Conservation (phyloP, 2,888 invertebrate genomes). For the Hoplodrina blanda region DNA sequence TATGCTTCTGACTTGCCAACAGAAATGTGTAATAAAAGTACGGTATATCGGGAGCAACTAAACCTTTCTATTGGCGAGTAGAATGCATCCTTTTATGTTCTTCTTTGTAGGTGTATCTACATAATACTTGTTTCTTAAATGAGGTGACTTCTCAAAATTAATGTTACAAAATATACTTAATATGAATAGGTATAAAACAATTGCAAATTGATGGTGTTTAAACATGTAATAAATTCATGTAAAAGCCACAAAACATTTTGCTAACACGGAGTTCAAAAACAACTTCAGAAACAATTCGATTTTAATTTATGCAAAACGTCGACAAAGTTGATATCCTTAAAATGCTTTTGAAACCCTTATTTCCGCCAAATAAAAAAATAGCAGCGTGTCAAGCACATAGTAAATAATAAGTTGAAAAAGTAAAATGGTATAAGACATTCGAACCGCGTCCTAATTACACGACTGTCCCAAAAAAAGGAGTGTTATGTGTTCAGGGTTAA, state of each 20-base stretch:
- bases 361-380: constrained; percentile 25
- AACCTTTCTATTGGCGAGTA: background rate
- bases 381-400: constrained; percentile 71
- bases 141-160: background rate
- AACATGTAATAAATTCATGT: constrained; percentile 28
- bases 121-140: background rate
- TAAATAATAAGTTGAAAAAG: constrained; percentile 72
- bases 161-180: background rate
- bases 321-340: constrained; percentile 63
- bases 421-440: constrained; percentile 79
- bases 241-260: constrained; percentile 54
- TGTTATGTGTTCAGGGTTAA: too few relatives aligned
- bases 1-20: constrained; percentile 6
- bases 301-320: constrained; percentile 76
- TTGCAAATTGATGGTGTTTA: constrained; percentile 1
- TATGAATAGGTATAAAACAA: constrained; percentile 16
- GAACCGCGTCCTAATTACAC: too few relatives aligned
- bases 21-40: background rate
- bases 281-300: constrained; percentile 63
- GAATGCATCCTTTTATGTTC: background rate
- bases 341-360: constrained; percentile 74
- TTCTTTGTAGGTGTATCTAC: background rate
- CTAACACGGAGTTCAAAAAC: constrained; percentile 53
- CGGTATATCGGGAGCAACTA: background rate
- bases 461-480: too few relatives aligned